These are phyloP conservation scores for Cebidichthys violaceus DNA, from an alignment of 2,113 vertebrate genomes.

Conservation along the genomic window DNA sequence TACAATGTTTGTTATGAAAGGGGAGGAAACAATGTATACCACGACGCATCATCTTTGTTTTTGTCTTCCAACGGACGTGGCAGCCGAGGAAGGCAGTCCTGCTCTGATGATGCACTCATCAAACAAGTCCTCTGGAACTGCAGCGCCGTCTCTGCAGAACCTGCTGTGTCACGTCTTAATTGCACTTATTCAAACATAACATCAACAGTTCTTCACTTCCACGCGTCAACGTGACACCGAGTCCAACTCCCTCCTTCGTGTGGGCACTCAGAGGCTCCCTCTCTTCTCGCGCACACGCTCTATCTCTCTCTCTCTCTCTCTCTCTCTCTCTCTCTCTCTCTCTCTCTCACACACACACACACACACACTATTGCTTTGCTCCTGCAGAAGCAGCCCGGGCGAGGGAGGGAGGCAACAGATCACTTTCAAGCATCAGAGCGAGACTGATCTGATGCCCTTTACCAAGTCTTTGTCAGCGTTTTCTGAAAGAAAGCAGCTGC, in stretches of 20 bases:
- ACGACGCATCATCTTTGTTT: conserved; percentile 55
- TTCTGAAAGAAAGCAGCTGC: conserved; percentile 40
- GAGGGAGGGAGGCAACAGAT: conserved; percentile 60
- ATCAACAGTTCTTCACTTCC: conserved; percentile 70
- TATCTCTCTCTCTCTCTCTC: conserved; percentile 54
- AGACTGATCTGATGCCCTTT: conserved; percentile 56
- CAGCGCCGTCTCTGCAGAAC: conserved; percentile 52
- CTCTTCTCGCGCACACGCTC: conserved; percentile 45
- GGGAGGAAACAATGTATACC: conserved; percentile 49
- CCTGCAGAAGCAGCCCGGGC: conserved; percentile 64
- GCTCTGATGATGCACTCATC: conserved; percentile 48
- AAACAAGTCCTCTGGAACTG: conserved; percentile 41
- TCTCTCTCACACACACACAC: conserved; percentile 56
- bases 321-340: conserved; percentile 56
- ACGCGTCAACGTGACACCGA: conserved; percentile 59
- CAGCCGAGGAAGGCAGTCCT: conserved; percentile 65
- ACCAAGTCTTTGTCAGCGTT: conserved; percentile 56
- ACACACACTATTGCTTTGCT: conserved; percentile 68
- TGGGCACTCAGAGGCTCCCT: conserved; percentile 55
- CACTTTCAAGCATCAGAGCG: conserved; percentile 55
- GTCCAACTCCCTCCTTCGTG: conserved; percentile 56
- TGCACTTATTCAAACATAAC: conserved; percentile 82
- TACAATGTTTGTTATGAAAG: conserved; percentile 64
- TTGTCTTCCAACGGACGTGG: conserved; percentile 47
- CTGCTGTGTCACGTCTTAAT: conserved; percentile 75